These are phyloP conservation scores for Tetramorium simillimum DNA, from an alignment of 1,140 invertebrate species.

Conservation along the genomic window DNA sequence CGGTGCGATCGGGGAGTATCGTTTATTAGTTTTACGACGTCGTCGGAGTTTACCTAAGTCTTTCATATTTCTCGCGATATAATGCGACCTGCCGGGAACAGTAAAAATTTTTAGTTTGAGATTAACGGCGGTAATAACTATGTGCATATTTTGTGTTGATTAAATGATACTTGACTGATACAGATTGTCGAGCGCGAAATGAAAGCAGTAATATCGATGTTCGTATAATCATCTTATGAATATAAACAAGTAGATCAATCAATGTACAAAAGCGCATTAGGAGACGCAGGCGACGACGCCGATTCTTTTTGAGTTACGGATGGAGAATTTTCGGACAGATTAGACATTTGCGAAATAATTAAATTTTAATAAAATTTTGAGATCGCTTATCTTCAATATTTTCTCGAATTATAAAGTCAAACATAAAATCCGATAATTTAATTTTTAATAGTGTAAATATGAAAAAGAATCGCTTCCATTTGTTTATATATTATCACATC, in stretches of 20 bases:
- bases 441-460: neutral
- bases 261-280: neutral
- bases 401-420: neutral
- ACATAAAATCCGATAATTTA: neutral
- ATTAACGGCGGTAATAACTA: neutral
- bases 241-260: neutral
- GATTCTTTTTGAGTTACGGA: neutral
- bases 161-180: constrained; percentile 35
- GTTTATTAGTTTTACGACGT: constrained; percentile 69
- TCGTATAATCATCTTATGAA: constrained; percentile 3
- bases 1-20: constrained; percentile 16
- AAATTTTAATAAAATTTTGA: too few species aligned
- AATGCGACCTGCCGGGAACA: neutral
- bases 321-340: neutral
- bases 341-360: neutral
- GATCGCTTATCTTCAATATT: neutral
- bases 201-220: neutral
- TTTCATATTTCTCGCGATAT: constrained; percentile 49
- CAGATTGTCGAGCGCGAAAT: constrained; percentile 1
- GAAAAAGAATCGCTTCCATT: neutral
- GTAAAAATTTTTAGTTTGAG: neutral
- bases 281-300: too few species aligned
- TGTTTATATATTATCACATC: neutral
- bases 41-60: constrained; percentile 23
- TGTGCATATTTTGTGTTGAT: neutral